Evolutionary conservation across 2,113 vertebrate genomes (phyloP).

Genomic region (Clarias batrachus): DNA sequence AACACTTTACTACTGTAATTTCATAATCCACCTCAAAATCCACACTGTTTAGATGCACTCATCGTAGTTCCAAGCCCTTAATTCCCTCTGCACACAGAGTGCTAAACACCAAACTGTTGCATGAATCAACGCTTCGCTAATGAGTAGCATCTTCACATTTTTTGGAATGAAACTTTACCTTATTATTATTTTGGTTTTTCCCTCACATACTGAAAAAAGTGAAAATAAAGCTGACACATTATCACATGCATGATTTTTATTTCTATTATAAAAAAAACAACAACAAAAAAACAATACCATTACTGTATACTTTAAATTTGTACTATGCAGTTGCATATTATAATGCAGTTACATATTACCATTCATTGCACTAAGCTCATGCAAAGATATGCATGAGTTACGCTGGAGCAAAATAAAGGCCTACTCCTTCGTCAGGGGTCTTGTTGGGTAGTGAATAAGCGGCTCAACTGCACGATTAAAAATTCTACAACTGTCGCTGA

Average conservation of each 20-base stretch:
- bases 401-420: constrained; percentile 27
- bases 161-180: not conserved
- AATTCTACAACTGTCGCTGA: constrained; percentile 10
- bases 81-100: not conserved
- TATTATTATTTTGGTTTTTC: not conserved
- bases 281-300: not conserved
- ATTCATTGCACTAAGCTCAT: constrained; percentile 16
- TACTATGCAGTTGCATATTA: not conserved
- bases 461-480: constrained; percentile 41
- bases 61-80: not conserved
- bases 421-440: constrained; percentile 20
- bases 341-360: not conserved
- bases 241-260: not conserved
- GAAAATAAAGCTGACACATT: not conserved
- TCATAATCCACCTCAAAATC: constrained; percentile 25
- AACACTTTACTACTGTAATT: constrained; percentile 2
- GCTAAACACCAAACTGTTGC: not conserved
- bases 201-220: not conserved
- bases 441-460: constrained; percentile 54
- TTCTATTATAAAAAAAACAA: no score
- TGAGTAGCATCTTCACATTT: not conserved
- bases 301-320: not conserved
- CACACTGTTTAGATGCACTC: not conserved
- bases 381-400: constrained; percentile 35
- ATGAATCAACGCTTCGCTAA: not conserved